Base-by-base conservation (phyloP, 2,888 invertebrate species). In the Trachelus stipa region DNA sequence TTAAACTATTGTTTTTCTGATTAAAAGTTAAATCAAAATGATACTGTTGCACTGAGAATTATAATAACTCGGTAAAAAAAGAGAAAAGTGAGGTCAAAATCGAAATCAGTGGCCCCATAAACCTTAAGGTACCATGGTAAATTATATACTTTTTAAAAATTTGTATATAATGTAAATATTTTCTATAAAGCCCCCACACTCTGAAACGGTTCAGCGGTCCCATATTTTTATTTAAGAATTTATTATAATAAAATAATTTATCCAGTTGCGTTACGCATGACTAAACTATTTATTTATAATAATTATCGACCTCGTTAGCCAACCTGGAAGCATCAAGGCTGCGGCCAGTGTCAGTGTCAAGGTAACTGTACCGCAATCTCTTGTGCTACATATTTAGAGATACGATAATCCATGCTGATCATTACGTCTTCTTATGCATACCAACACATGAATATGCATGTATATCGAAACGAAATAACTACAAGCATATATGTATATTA, bases 361-460 rank as follows among this genome's bases (percentile, higher is more conserved):
- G 83, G 85, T 88, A 88, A 88, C 88, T 87, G 88, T 88, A 88
- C 82, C 85, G 80, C 84, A 76, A 76, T 78, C 75, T 68, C 56
- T 40, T 73, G 78, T 73, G 71, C 78, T 69, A 78, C 78, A 78
- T 78, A 78, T 78, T 76, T 78, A 78, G 78, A 68, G 33, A 56
- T 74, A 69, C 75, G 71, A 37, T 11, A 69, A 68, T 78, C 68
- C 68, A 68, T 76, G 76, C 73, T n/a, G 35, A 31, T 76, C 73
- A 68, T 40, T 76, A 34, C 73, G 74, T 35, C 35, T 34, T 34
- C 23, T 79, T 74, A 73, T 73, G 75, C 79, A 77, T 78, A 81
- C 78, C 77, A 68, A 81, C 76, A 79, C 77, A 76, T 78, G 77
- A 78, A 33, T 34, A 76, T 74, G 35, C 73, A 78, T 69, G 33